Base-by-base conservation (phyloP, 2,888 invertebrate genomes). In the Linnaemya vulpina region DNA sequence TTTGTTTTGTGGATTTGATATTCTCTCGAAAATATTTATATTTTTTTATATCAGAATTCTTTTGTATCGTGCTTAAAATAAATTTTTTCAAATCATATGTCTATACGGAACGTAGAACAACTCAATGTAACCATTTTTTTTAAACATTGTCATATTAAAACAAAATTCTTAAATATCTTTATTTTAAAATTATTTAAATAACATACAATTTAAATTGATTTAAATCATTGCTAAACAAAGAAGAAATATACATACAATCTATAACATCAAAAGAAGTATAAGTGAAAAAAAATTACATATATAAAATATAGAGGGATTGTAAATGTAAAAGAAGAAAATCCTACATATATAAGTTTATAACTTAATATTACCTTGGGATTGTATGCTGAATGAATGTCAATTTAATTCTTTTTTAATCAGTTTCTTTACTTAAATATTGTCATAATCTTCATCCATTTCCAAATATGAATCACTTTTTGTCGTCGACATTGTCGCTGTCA, bases 391-490 rank as follows among this genome's bases (percentile, higher is more conserved):
- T 63, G 43, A 81, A 75, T 68, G 81, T 53, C 58, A 46, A n/a
- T 40, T 74, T 43, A 35, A 10, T 51, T 20, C 1, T 38, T 62
- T 70, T 35, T 25, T 25, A 46, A 30, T 77, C 5, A 40, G 20
- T 40, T 43, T 51, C 13, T 25, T 55, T 58, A 3, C 88, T 92
- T 88, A 92, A 88, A 92, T 91, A 89, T 92, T 91, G 89, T 92
- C 92, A 89, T 92, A 92, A 88, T 92, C 92, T 90, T 92, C 92
- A 84, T 92, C 92, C 88, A 92, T 90, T 87, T 92, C 92, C 80
- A 92, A 88, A 87, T 88, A 89, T 68, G 90, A 88, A 87, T 89
- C 88, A 58, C 84, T 87, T 62, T 83, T 87, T 86, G 87, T 82
- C 84, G 86, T 82, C 84, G 87, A 78, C 84, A 86, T 80, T 55